phyloP scores from a whole-genome alignment of 2,113 vertebrate genomes.

The Erinaceus europaeus region DNA sequence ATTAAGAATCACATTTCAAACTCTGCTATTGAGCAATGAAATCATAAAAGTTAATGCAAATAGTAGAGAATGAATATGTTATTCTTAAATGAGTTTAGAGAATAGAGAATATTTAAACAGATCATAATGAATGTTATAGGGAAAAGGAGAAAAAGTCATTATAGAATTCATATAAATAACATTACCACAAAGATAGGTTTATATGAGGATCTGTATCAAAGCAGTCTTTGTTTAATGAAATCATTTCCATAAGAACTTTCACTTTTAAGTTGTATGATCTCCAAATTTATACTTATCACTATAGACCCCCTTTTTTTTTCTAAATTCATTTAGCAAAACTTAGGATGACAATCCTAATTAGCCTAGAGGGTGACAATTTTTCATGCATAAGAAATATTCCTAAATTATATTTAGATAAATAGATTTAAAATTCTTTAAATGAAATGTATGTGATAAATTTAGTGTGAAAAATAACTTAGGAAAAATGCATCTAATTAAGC shows the following conservation, averaged over 20 bases:
- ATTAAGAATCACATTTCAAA: too few relatives aligned
- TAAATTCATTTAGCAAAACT: conserved; percentile 8
- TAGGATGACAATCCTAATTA: not conserved
- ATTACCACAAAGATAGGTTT: not conserved
- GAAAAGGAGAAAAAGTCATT: not conserved
- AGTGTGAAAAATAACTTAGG: not conserved
- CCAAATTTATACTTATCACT: not conserved
- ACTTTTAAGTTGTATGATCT: not conserved
- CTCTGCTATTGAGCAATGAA: not conserved
- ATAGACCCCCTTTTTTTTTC: not conserved
- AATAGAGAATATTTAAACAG: not conserved
- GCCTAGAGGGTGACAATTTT: not conserved
- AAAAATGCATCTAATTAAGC: conserved; percentile 11
- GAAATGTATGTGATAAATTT: not conserved
- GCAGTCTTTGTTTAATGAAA: not conserved
- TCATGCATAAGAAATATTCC: conserved; percentile 20
- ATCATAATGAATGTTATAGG: not conserved
- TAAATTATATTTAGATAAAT: not conserved
- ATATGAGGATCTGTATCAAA: not conserved
- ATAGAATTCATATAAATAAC: not conserved
- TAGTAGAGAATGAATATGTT: not conserved
- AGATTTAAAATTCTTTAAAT: conserved; percentile 13
- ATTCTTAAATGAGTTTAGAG: not conserved
- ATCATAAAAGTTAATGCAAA: not conserved
- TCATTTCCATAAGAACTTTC: not conserved